Conservation (phyloP, 2,797 vertebrate genomes). For the Clarias platycephalus region DNA sequence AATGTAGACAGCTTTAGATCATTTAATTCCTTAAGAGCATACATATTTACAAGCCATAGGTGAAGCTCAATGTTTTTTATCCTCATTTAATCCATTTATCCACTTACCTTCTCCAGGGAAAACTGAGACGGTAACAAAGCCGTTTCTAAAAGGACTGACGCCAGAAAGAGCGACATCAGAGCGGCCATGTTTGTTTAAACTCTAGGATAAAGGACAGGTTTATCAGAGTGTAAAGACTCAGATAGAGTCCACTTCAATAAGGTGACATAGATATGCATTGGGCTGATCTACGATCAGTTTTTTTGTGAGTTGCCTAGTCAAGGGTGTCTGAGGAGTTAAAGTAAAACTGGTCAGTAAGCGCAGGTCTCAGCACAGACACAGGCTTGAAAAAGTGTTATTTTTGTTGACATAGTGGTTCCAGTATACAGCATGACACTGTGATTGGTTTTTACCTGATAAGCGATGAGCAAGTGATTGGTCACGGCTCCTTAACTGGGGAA, state of each 20-base stretch:
- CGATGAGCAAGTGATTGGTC: conserved; percentile 36
- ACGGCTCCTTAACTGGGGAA: conserved; percentile 15
- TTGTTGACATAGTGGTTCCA: conserved; percentile 49
- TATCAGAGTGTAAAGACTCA: not conserved
- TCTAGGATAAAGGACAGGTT: conserved; percentile 17
- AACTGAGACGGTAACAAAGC: conserved; percentile 59
- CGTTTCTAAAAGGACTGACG: conserved; percentile 51
- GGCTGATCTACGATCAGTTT: not conserved
- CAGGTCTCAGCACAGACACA: conserved; percentile 20
- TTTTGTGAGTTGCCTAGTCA: not conserved
- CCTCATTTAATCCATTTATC: not conserved
- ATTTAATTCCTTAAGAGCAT: not conserved
- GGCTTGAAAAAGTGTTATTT: conserved; percentile 29
- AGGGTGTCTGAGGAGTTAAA: conserved; percentile 3
- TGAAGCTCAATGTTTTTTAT: conserved; percentile 65
- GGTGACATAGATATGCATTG: not conserved
- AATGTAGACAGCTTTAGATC: not conserved
- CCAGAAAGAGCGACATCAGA: conserved; percentile 62
- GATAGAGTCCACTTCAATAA: not conserved
- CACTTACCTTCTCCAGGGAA: conserved; percentile 65
- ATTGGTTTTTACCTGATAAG: conserved; percentile 44
- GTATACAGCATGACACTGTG: conserved; percentile 23
- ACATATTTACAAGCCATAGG: not conserved
- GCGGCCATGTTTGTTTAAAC: conserved; percentile 65
- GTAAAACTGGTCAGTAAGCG: conserved; percentile 14